Base-by-base conservation (phyloP, 2,888 invertebrate species). In the Ochropleura leucogaster region DNA sequence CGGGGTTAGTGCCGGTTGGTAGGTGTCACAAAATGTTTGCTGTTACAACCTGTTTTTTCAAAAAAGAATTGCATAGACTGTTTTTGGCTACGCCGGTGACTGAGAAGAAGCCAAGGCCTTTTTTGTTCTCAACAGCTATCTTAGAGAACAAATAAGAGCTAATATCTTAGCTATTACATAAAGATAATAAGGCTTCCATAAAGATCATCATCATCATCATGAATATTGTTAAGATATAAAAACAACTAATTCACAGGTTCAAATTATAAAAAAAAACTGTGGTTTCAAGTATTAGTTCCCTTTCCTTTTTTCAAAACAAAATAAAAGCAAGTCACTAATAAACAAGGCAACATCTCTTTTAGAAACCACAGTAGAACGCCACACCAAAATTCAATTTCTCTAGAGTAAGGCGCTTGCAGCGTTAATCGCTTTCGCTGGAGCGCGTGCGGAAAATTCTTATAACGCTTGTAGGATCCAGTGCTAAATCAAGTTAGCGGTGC, bases 401-500 rank as follows among this genome's bases (percentile, higher is more conserved):
- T 42, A 67, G 74, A 79, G 68, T 72, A 85, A 85, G 80, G 85
- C 74, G 73, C 74, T 70, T 77, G 75, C 80, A 85, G 77, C 75
- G 85, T 70, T 82, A 77, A 82, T 85, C 86, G 82, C 88, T 84
- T 88, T 86, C 76, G 51, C 72, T 82, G 78, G 79, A 68, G 77
- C 64, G 76, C 77, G 73, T 84, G 87, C 83, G 69, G 83, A 83
- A 86, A 86, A 87, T 78, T 88, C 83, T 74, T 79, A 88, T 77
- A 80, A 83, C 75, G 77, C 83, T 79, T 80, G 87, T 80, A 77
- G 75, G 77, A 86, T 80, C 71, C 83, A 80, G 83, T 79, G 79
- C 80, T 86, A 86, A 86, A 86, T 86, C 85, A 86, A 85, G 86
- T 86, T 86, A 86, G 88, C 79, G 68, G 79, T 84, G 83, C 85